Conservation (phyloP, 1,140 invertebrate species). For the Coboldia fuscipes region DNA sequence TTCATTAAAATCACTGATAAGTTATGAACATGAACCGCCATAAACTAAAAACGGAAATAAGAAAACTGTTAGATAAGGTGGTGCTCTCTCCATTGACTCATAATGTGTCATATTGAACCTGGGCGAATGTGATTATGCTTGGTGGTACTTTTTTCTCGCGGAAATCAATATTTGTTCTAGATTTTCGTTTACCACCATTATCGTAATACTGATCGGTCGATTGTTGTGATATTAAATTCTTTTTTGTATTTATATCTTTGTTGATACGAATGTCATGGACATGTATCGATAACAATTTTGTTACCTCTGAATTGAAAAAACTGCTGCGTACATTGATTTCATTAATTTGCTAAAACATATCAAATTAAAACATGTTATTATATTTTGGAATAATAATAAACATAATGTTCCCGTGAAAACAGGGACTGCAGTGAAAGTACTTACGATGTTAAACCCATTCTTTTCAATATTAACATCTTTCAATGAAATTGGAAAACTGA, state of each 20-base stretch:
- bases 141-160: constrained; percentile 50
- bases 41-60: constrained; percentile 44
- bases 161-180: too few relatives aligned
- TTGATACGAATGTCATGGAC: constrained; percentile 67
- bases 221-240: too few relatives aligned
- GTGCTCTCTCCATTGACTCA: not conserved
- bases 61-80: not conserved
- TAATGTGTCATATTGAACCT: constrained; percentile 24
- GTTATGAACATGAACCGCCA: constrained; percentile 68
- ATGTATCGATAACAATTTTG: constrained; percentile 66
- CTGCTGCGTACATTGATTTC: constrained; percentile 71
- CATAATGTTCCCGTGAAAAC: not conserved
- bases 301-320: constrained; percentile 73
- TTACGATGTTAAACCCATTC: constrained; percentile 43
- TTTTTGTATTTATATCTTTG: constrained; percentile 40
- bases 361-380: too few relatives aligned
- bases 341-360: constrained; percentile 65
- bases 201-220: too few relatives aligned
- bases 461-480: constrained; percentile 40
- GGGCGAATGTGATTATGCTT: constrained; percentile 57
- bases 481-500: constrained; percentile 37
- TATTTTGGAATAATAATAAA: constrained; percentile 5
- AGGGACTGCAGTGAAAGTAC: constrained; percentile 12
- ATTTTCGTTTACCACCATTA: too few relatives aligned
- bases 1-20: constrained; percentile 50